Evolutionary conservation across 2,113 vertebrate species (phyloP), one percentile per base, ranked within the genome.

Genomic region (Hiodon alosoides): DNA sequence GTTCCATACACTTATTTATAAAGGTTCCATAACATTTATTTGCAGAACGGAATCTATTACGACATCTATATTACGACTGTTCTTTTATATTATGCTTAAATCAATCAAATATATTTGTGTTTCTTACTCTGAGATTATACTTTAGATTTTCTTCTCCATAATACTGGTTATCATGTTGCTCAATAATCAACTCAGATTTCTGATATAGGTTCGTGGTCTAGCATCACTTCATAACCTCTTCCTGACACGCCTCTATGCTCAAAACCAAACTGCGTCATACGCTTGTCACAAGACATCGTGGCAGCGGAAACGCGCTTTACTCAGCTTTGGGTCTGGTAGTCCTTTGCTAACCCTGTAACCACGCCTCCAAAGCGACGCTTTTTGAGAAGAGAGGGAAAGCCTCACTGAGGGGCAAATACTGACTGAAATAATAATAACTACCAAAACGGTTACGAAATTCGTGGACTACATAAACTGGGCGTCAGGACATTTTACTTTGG

Each of bases 331-430:
- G 5, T 61, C 8, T 14, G 7, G 14, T 52, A n/a, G 16, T 57
- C 16, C n/a, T 9, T 13, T 5, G 50, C 53, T 13, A 46, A 55
- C 59, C 14, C 31, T 3, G 31, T 69, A 16, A 58, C 70, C 71
- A 77, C 76, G 76, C 76, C 76, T 50, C 71, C 66, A 48, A 57
- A 51, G n/a, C 48, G 59, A 77, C 71, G 66, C 76, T 61, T 16
- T 64, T 66, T n/a, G 50, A 46, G 65, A 10, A 48, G 75, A 70
- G 61, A 68, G 57, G 71, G 72, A 67, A 17, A 72, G 76, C 71
- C 76, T 73, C 71, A 50, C 14, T 54, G 51, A 48, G 58, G 71
- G 78, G 70, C 78, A 47, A n/a, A 66, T 60, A 67, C 57, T 48
- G 65, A 54, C 64, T 3, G 4, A 67, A 66, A 51, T n/a, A 14